Base-by-base conservation (phyloP, 53 echinoderm and acorn worm species). In the Pentamera pediparva region DNA sequence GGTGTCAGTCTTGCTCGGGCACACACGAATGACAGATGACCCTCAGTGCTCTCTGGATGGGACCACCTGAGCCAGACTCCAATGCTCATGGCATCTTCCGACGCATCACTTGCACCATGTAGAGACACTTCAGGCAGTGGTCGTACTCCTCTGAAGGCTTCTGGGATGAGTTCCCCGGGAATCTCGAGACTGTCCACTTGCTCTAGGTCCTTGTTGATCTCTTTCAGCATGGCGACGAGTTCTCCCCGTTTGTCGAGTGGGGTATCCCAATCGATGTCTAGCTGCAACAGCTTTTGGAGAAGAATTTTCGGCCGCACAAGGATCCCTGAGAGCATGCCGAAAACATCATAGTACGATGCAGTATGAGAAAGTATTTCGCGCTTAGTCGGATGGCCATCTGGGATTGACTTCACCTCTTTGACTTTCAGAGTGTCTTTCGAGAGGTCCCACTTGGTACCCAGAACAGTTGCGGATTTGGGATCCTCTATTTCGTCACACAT, bases 21-120 rank as follows among this genome's bases (percentile, higher is more conserved):
- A 53, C 77, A 77, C 50, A 86, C 78, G 74, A 86, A 86, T 26
- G 87, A 76, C 31, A 86, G 71, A 33, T 86, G 62, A 19, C 78
- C 82, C 22, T 82, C 86, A 27, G 78, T 28, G 3, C 58, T 53
- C n/a, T 78, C 69, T 8, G 78, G 40, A 7, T 58, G 51, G 21
- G 82, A 77, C 89, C 89, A 89, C 58, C 85, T 85, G 51, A 89
- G 41, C 89, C 89, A 89, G 21, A 85, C 78, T 56, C 79, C 89
- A 7, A 85, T 85, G 31, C 89, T 83, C 90, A 90, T 90, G 21
- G 79, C 89, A 27, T 85, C 89, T 9, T 89, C 85, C 22, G 89
- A 86, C 17, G 89, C 89, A 61, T 90, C 90, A 45, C 90, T 90
- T 28, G 72, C 76, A 33, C 82, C 83, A 57, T 90, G 90, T 12